phyloP scores from a whole-genome alignment of 2,113 vertebrate genomes.

The Octodon degus region DNA sequence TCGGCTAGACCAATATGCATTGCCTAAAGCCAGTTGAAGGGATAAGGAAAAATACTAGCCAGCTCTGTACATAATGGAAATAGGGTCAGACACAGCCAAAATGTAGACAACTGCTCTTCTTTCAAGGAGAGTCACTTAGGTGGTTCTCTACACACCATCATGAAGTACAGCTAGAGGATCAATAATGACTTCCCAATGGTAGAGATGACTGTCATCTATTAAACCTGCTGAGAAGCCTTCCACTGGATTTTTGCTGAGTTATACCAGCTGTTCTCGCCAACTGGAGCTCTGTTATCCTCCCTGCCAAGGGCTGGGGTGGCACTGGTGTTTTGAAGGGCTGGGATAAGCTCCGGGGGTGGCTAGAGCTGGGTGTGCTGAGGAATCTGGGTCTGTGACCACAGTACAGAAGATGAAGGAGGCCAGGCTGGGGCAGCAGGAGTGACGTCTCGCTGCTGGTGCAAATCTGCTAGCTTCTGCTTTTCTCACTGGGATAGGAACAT shows the following conservation, averaged over 20 bases:
- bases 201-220: background rate
- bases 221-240: background rate
- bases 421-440: constrained; percentile 43
- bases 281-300: constrained; percentile 96
- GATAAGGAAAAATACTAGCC: too few relatives aligned
- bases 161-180: background rate
- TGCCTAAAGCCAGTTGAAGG: too few relatives aligned
- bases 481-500: background rate
- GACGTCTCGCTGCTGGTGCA: constrained; percentile 38
- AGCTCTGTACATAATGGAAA: too few relatives aligned
- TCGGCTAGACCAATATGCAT: too few relatives aligned
- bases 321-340: constrained; percentile 69
- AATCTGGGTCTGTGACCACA: constrained; percentile 71
- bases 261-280: constrained; percentile 97
- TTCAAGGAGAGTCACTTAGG: too few relatives aligned
- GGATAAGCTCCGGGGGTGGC: constrained; percentile 73
- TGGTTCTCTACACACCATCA: constrained; percentile 85
- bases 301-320: constrained; percentile 70
- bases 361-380: constrained; percentile 63
- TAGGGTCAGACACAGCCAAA: too few relatives aligned
- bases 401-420: constrained; percentile 60
- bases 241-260: background rate
- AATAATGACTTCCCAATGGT: background rate
- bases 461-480: constrained; percentile 50
- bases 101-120: too few relatives aligned